Evolutionary conservation across 2,888 invertebrate genomes (phyloP).

Genomic region (Amiota minor): DNA sequence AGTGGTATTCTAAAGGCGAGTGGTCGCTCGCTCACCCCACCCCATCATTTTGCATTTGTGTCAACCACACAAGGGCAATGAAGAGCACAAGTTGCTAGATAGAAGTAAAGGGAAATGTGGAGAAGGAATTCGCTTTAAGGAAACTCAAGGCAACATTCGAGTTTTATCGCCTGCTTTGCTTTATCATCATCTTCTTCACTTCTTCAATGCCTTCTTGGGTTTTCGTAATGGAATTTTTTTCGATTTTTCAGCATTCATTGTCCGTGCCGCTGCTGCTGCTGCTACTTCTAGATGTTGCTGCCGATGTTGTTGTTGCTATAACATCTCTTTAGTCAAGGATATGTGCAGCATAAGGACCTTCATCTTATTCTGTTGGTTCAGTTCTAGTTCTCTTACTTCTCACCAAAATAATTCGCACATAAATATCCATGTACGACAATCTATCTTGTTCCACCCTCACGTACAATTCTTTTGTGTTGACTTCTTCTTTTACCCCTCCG

Average conservation of each 20-base stretch:
- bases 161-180: constrained; percentile 29
- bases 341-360: constrained; percentile 53
- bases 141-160: constrained; percentile 33
- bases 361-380: constrained; percentile 21
- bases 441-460: constrained; percentile 64
- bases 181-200: constrained; percentile 13
- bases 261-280: constrained; percentile 34
- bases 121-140: background rate
- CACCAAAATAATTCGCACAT: constrained; percentile 64
- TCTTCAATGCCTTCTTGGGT: background rate
- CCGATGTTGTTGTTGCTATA: constrained; percentile 23
- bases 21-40: constrained; percentile 6
- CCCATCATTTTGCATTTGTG: background rate
- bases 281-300: constrained; percentile 35
- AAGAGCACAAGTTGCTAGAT: background rate
- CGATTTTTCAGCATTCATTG: constrained; percentile 60
- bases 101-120: background rate
- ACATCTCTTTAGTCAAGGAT: constrained; percentile 59
- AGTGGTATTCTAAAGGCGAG: constrained; percentile 27
- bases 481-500: background rate
- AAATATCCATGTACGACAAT: constrained; percentile 63
- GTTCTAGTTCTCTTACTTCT: background rate
- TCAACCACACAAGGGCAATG: background rate
- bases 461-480: constrained; percentile 56
- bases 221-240: constrained; percentile 68